Base-by-base conservation (phyloP, 2,113 vertebrate species). In the Callocephalon fimbriatum region DNA sequence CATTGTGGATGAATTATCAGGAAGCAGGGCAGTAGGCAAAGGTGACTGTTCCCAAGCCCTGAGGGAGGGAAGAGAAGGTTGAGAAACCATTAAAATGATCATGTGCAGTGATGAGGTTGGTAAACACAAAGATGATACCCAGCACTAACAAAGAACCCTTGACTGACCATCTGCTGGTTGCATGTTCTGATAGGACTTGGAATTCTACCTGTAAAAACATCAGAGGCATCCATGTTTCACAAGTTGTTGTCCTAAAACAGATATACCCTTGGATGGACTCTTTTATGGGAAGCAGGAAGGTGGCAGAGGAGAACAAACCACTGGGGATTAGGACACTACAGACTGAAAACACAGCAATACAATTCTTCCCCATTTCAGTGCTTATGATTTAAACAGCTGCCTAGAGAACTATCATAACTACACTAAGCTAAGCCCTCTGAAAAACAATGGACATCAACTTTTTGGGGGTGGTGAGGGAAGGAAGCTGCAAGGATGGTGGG, bases 221-320 rank as follows among this genome's bases (percentile, higher is more conserved):
- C 59, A 90, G 54, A 56, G 56, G 79, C 61, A 90, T 77, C 82
- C 75, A 40, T 1, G n/a, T 31, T 48, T 38, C 83, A 78, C 75
- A 80, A 76, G 72, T n/a, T 72, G 70, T 23, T 80, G 88, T 42
- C 90, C 92, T 56, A 58, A 59, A 63, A 3, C 79, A 72, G 40
- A 91, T 56, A 47, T 15, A 26, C 19, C 40, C 65, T 72, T 26
- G 35, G 32, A 67, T 2, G 17, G 67, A 77, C n/a, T 77, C 32
- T 94, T 94, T 67, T 86, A 37, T 78, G 92, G 61, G 90, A 95
- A 94, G 94, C 88, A 92, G 95, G 85, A 94, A 95, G 48, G 56
- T 32, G 50, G 61, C 38, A 90, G 54, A 93, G 47, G 75, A 86
- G 53, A 90, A 93, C 1, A 40, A 94, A 50, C 21, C 82, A 11